These are phyloP conservation scores for Panopea generosa DNA, from an alignment of 2,888 invertebrate genomes.

Conservation along the genomic window DNA sequence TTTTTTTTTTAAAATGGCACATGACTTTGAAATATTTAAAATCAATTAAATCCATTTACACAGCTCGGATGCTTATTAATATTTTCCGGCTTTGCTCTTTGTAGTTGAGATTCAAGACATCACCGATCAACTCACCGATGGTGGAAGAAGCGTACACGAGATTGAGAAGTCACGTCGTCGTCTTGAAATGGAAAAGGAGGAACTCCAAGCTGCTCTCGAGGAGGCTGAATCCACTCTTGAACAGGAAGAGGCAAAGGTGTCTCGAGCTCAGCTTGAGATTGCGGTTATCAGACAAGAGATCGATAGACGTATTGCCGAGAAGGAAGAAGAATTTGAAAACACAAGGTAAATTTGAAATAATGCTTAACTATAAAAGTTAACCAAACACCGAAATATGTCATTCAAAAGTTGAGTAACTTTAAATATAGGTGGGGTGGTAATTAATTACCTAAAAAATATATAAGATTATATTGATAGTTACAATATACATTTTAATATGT, in stretches of 20 bases:
- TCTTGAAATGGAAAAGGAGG: slow-evolving; percentile 99
- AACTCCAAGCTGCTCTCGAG: slow-evolving; percentile 99
- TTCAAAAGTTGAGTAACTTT: no score
- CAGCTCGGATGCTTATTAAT: no score
- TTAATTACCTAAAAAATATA: no score
- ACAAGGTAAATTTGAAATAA: slow-evolving; percentile 87
- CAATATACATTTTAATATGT: no score
- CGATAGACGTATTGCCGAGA: slow-evolving; percentile 99
- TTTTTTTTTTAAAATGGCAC: no score
- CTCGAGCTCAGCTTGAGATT: slow-evolving; percentile 97
- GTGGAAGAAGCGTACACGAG: slow-evolving; percentile 99
- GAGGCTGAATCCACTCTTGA: slow-evolving; percentile 99
- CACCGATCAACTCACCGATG: slow-evolving; percentile 99
- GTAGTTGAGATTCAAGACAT: slow-evolving; percentile 99
- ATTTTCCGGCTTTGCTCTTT: no score
- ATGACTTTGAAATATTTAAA: no score
- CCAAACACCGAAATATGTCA: no score
- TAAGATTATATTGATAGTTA: no score
- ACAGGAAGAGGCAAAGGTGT: slow-evolving; percentile 98
- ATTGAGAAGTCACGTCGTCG: slow-evolving; percentile 99
- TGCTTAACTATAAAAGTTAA: no score
- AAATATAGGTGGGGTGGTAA: no score
- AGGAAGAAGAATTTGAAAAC: slow-evolving; percentile 99
- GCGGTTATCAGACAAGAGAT: slow-evolving; percentile 99
- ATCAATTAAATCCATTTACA: no score